Evolutionary conservation across 2,888 invertebrate species (phyloP).

Genomic region (Heliconius ismenius): DNA sequence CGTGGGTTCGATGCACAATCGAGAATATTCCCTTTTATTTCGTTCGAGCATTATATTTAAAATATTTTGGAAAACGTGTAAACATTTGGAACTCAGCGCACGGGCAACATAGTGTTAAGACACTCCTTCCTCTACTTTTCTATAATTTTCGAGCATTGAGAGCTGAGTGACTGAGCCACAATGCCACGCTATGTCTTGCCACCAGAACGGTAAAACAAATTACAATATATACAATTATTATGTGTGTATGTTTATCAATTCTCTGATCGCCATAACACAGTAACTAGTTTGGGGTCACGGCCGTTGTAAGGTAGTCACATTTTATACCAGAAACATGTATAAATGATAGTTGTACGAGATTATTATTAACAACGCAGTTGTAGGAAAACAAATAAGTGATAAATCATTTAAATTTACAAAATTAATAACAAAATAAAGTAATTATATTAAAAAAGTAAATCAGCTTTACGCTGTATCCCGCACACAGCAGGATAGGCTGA

Average conservation of each 20-base stretch:
- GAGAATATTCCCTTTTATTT: neutral
- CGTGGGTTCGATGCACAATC: neutral
- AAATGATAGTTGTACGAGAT: neutral
- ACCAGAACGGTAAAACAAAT: neutral
- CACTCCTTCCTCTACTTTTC: neutral
- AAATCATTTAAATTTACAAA: neutral
- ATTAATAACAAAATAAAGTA: no score
- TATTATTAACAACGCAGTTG: neutral
- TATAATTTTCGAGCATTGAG: no score
- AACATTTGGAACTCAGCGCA: neutral
- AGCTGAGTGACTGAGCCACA: no score
- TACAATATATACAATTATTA: neutral
- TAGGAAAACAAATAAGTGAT: neutral
- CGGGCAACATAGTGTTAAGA: neutral
- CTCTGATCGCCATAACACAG: neutral
- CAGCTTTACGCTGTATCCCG: no score
- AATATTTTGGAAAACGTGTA: neutral
- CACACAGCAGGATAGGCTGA: no score
- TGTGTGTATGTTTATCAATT: neutral
- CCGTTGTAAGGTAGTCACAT: neutral
- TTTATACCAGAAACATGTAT: neutral
- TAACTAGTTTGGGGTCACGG: neutral
- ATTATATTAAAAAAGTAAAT: no score
- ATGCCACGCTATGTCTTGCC: no score
- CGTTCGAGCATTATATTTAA: neutral